Evolutionary conservation across 2,113 vertebrate genomes (phyloP).

Genomic region (Ceyx margarethae): DNA sequence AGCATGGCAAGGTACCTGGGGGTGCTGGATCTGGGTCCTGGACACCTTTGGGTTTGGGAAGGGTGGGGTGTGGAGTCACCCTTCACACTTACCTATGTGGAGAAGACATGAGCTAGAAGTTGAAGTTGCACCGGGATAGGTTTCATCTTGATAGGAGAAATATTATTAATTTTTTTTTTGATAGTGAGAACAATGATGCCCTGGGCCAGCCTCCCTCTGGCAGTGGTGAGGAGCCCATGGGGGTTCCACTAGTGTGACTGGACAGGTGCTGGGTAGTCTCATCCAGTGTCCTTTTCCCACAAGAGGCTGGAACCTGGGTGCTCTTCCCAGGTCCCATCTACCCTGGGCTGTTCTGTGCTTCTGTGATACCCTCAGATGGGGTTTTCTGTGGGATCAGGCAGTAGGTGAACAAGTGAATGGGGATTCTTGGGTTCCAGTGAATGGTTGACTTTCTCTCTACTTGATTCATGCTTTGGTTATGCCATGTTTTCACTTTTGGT

Average conservation of each 20-base stretch:
- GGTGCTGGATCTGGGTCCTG: too few relatives aligned
- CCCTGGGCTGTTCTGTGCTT: too few relatives aligned
- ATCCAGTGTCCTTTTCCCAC: rapidly evolving
- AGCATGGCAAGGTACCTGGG: background rate
- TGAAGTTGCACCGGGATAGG: too few relatives aligned
- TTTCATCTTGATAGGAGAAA: background rate
- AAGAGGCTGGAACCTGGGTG: rapidly evolving
- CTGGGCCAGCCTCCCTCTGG: rapidly evolving
- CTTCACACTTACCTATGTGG: rapidly evolving
- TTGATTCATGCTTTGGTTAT: background rate
- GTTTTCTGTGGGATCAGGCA: too few relatives aligned
- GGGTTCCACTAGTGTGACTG: rapidly evolving
- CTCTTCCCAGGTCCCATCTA: background rate
- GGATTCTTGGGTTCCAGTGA: background rate
- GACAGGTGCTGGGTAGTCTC: rapidly evolving
- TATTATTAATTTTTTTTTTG: background rate
- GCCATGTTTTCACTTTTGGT: rapidly evolving
- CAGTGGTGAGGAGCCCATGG: rapidly evolving
- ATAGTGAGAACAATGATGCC: rapidly evolving
- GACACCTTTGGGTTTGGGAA: background rate
- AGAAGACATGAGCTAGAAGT: too few relatives aligned
- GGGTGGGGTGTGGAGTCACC: too few relatives aligned
- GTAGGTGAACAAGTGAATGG: rapidly evolving
- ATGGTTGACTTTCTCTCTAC: background rate
- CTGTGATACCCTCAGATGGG: background rate